Conservation (phyloP, 2,113 vertebrate species). For the Python bivittatus region DNA sequence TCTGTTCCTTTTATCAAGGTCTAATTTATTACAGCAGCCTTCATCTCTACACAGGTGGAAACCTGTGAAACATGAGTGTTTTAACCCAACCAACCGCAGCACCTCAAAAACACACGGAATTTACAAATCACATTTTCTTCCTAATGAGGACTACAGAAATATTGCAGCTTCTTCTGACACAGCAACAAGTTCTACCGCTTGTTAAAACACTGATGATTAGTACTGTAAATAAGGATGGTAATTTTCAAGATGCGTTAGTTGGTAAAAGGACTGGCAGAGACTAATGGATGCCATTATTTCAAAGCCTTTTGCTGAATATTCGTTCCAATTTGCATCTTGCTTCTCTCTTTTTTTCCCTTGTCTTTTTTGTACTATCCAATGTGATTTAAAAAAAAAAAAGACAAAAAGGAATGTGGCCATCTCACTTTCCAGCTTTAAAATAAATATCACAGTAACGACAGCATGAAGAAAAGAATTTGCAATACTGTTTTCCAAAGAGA, state of each 20-base stretch:
- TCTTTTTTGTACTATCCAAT: background rate
- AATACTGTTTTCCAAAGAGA: background rate
- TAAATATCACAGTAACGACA: background rate
- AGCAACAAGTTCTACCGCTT: background rate
- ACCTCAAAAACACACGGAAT: background rate
- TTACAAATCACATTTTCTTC: background rate
- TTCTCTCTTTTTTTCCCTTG: background rate
- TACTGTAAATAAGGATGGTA: background rate
- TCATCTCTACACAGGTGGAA: background rate
- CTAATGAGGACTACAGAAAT: background rate
- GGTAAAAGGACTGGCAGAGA: too few relatives aligned
- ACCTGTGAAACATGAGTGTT: background rate
- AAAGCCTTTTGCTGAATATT: background rate
- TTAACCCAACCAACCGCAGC: background rate
- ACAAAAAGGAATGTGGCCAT: background rate
- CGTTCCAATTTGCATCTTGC: background rate
- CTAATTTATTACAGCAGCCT: background rate
- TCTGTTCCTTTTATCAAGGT: background rate
- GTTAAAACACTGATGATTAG: background rate
- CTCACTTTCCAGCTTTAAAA: background rate
- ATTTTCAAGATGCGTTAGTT: background rate
- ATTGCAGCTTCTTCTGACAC: background rate
- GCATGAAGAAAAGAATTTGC: background rate
- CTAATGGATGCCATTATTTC: background rate
- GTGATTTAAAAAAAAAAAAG: background rate